Conservation (phyloP, 2,797 vertebrate genomes). For the Paratrypauchen microcephalus region DNA sequence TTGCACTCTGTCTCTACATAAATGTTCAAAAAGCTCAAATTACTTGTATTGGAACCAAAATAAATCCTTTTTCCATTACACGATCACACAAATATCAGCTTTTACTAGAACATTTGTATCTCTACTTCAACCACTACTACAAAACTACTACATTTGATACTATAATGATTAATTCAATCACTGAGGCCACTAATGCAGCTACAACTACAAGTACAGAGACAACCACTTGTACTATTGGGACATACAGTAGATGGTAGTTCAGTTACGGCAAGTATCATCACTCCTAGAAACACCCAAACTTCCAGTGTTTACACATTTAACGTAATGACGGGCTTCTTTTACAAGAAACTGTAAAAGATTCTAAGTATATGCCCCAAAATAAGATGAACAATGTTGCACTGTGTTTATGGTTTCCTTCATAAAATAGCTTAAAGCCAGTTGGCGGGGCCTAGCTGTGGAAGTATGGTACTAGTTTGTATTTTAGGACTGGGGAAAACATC, state of each 20-base stretch:
- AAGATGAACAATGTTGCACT: conserved; percentile 57
- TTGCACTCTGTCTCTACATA: background rate
- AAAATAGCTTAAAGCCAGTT: conserved; percentile 25
- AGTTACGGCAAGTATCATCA: conserved; percentile 15
- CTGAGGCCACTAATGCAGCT: background rate
- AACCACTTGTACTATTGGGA: background rate
- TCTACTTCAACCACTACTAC: background rate
- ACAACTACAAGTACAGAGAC: background rate
- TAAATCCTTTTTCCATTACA: no score
- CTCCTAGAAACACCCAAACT: conserved; percentile 51
- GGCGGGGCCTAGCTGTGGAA: conserved; percentile 20
- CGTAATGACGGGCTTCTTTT: conserved; percentile 61
- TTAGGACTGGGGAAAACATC: conserved; percentile 21
- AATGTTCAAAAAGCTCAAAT: background rate
- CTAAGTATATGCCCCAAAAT: conserved; percentile 56
- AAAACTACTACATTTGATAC: background rate
- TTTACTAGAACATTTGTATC: no score
- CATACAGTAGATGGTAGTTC: background rate
- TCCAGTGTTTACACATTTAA: conserved; percentile 48
- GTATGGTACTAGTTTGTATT: conserved; percentile 41
- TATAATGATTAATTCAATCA: background rate
- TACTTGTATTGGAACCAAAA: background rate
- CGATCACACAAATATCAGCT: no score
- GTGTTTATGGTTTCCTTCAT: conserved; percentile 52
- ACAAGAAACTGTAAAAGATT: conserved; percentile 53